Percentiles rank a stretch among this genome's conserved stretches.
Evolutionary conservation across 2,113 vertebrate species (phyloP).

Genomic region (Lophotis ruficrista): DNA sequence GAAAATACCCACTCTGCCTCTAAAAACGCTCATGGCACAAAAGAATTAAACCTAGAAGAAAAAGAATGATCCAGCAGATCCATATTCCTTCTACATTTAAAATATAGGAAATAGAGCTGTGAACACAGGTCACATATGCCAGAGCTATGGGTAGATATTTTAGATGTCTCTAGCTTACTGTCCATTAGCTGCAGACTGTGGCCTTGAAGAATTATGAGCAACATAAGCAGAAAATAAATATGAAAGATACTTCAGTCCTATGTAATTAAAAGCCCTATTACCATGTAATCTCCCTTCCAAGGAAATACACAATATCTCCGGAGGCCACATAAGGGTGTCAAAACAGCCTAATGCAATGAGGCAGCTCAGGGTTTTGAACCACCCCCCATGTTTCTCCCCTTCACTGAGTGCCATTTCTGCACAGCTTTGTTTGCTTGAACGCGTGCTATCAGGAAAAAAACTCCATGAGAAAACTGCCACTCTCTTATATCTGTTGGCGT

Average conservation of each 20-base stretch:
- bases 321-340: background rate
- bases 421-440: accelerated
- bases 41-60: background rate
- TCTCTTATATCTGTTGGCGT: background rate
- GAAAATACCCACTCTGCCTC: background rate
- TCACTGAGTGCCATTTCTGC: background rate
- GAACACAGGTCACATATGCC: background rate
- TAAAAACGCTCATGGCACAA: background rate
- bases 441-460: background rate
- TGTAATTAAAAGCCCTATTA: constrained; percentile 11
- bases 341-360: background rate
- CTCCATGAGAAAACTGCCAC: background rate
- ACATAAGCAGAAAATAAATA: background rate
- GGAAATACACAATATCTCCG: background rate
- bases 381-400: background rate
- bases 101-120: background rate
- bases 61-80: background rate
- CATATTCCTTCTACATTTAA: background rate
- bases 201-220: background rate
- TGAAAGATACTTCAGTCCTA: background rate
- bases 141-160: background rate
- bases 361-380: background rate
- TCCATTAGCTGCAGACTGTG: background rate
- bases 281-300: background rate
- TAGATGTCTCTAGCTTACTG: background rate